Evolutionary conservation across 2,113 vertebrate species (phyloP).

Genomic region (Nothocercus julius): DNA sequence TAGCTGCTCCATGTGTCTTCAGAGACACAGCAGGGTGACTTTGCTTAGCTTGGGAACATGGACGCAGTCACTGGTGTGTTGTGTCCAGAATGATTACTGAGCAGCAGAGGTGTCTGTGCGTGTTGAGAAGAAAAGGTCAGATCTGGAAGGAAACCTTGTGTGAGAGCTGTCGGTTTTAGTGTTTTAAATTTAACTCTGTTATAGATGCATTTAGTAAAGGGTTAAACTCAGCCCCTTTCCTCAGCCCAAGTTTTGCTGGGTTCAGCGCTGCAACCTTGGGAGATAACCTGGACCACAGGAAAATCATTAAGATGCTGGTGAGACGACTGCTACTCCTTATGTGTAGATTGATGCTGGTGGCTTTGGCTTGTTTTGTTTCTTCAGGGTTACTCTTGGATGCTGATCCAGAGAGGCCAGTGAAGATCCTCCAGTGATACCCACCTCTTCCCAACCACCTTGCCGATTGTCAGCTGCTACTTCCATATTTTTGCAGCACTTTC

Average conservation of each 20-base stretch:
- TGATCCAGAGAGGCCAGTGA: accelerated
- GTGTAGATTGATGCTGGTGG: background rate
- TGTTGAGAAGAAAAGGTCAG: background rate
- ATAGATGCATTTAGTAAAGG: background rate
- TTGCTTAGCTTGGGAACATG: background rate
- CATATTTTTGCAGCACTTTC: background rate
- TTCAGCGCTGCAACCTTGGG: background rate
- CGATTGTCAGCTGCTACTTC: background rate
- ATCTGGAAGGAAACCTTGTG: background rate
- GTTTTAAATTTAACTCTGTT: background rate
- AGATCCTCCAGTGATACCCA: accelerated
- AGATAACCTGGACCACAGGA: background rate
- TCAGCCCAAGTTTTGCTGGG: background rate
- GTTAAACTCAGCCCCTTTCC: background rate
- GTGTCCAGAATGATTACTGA: background rate
- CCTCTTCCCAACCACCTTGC: background rate
- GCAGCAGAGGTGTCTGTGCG: background rate
- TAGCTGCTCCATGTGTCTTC: no score
- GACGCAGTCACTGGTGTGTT: background rate
- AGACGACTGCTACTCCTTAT: no score
- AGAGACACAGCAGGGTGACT: no score
- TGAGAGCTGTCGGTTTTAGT: background rate
- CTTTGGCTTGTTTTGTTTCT: background rate
- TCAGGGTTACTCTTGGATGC: accelerated
- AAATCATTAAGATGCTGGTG: background rate